Evolutionary conservation across 2,888 invertebrate genomes (phyloP), one percentile per base, ranked within the genome.

Genomic region (Tanytarsus gracilentus): DNA sequence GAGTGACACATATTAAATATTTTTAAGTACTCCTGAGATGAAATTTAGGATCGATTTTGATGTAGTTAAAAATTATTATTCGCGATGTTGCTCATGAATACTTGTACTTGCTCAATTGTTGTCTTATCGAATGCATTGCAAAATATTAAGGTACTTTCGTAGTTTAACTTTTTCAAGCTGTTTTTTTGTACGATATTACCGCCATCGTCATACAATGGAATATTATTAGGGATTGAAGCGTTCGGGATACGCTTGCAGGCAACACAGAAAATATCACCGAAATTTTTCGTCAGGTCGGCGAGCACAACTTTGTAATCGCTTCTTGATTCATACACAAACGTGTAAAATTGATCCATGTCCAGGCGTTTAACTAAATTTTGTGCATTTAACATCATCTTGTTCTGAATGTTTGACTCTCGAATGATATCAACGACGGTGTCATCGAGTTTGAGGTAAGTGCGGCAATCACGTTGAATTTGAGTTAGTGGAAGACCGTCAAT

Each of bases 181-280:
- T 4, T 14, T 23, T 21, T 29, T 2, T 3, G 8, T 7, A 30
- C 48, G 1, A 16, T 18, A 1, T 27, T 16, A n/a, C 39, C 29
- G 14, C 21, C 4, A 29, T 27, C 21, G 23, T 58, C 14, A 23
- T 58, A 58, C 1, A 58, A 21, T 5, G 58, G 58, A 39, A 58
- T 58, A 23, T 58, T 58, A 8, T 14, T 9, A 2, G 58, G 58
- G 6, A 58, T 14, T 21, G 21, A 18, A 18, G 58, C 58, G 18
- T 8, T 6, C 23, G 58, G 58, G 5, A 58, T 58, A 9, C 6
- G 1, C 14, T 58, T 58, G 18, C n/a, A 5, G 6, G 30, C 58
- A 1, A 9, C 18, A 8, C 29, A 27, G 18, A 58, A 58, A 25
- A 48, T 30, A 4, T 27, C 18, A 9, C 58, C 58, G 18, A 58